These are phyloP conservation scores for Thermophis baileyi DNA, from an alignment of 2,113 vertebrate genomes.

Conservation along the genomic window DNA sequence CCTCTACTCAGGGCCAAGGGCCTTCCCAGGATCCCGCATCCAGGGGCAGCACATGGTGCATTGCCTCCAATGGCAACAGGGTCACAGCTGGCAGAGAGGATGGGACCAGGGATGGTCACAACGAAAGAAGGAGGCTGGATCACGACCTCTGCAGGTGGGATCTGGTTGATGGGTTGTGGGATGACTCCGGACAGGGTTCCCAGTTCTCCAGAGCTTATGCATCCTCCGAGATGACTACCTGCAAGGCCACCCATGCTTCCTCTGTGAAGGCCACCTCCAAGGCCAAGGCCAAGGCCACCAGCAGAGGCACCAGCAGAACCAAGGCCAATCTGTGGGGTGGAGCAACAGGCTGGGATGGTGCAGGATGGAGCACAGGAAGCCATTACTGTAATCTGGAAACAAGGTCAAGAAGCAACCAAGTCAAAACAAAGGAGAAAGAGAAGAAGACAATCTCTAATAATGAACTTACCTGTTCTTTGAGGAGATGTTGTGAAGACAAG, in stretches of 20 bases:
- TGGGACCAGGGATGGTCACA: neutral
- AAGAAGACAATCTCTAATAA: neutral
- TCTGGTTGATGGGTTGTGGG: neutral
- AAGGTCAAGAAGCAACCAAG: neutral
- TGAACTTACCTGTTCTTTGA: neutral
- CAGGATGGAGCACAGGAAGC: neutral
- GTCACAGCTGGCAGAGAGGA: neutral
- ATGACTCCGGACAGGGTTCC: neutral
- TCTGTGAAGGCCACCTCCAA: too few species aligned
- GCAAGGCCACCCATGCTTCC: too few species aligned
- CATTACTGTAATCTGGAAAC: neutral
- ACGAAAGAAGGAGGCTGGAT: neutral
- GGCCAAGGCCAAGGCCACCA: neutral
- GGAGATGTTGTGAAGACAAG: neutral
- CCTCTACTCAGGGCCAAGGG: fast-evolving
- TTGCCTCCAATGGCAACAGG: neutral
- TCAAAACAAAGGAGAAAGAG: neutral
- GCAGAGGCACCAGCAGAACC: neutral
- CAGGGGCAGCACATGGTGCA: neutral
- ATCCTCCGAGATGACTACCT: neutral
- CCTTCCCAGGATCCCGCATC: neutral
- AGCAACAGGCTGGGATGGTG: neutral
- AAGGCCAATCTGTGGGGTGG: neutral
- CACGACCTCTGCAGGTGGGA: neutral
- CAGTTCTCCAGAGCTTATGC: neutral